A percentile compares a stretch with the other conserved stretches of the same genome.
These are phyloP conservation scores for Bellardia bayeri DNA, from an alignment of 2,888 invertebrate species.

Conservation along the genomic window DNA sequence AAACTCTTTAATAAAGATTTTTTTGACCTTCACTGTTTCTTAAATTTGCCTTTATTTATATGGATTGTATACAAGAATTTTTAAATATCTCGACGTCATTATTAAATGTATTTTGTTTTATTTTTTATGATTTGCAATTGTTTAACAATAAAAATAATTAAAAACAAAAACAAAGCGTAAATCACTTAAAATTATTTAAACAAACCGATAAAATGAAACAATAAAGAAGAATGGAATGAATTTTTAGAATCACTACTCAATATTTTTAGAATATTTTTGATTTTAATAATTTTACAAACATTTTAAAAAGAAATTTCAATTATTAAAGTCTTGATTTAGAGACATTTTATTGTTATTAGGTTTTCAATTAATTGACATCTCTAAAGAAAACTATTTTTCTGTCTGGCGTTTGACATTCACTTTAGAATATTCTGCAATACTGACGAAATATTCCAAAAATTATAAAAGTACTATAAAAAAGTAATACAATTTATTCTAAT, in stretches of 20 bases:
- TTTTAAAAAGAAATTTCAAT: too few species aligned
- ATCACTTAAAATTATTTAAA: conserved; percentile 59
- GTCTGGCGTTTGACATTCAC: too few species aligned
- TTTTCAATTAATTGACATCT: too few species aligned
- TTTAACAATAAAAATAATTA: conserved; percentile 31
- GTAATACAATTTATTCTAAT: background rate
- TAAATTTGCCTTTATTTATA: background rate
- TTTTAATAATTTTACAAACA: background rate
- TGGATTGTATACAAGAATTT: background rate
- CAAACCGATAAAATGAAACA: conserved; percentile 9
- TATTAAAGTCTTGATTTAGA: too few species aligned
- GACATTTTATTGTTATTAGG: too few species aligned
- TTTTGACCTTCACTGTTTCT: conserved; percentile 9
- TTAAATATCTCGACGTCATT: conserved; percentile 41
- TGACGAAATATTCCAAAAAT: too few species aligned
- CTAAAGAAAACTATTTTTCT: too few species aligned
- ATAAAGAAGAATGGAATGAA: background rate
- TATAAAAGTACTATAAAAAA: too few species aligned
- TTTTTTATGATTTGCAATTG: conserved; percentile 54
- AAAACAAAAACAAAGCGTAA: conserved; percentile 45
- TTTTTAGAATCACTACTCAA: background rate
- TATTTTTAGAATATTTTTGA: background rate
- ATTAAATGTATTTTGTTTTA: conserved; percentile 42
- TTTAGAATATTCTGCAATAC: too few species aligned
- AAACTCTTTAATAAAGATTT: background rate